These are phyloP conservation scores for Empidonax traillii DNA, from an alignment of 2,113 vertebrate species.

Conservation along the genomic window DNA sequence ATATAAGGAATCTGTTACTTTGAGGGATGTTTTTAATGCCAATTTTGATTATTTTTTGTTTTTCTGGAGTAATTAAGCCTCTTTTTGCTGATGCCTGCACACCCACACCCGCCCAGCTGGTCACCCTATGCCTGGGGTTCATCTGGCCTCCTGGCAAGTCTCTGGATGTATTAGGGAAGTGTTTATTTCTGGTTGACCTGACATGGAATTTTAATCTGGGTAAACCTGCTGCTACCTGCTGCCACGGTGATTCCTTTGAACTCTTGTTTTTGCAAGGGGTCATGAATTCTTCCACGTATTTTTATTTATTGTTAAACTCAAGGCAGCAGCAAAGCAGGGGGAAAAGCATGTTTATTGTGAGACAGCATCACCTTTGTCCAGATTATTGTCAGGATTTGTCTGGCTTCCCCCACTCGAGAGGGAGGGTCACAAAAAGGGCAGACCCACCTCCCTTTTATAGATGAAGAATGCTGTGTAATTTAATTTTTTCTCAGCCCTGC, in stretches of 20 bases:
- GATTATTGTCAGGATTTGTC: background rate
- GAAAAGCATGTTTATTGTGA: background rate
- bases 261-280: background rate
- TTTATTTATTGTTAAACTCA: background rate
- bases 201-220: constrained; percentile 43
- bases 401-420: background rate
- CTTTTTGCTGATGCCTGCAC: background rate
- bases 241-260: constrained; percentile 17
- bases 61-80: background rate
- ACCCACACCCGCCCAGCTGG: background rate
- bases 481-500: background rate
- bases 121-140: background rate
- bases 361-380: background rate
- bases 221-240: constrained; percentile 56
- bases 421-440: constrained; percentile 19
- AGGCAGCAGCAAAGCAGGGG: background rate
- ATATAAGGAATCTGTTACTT: background rate
- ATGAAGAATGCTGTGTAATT: background rate
- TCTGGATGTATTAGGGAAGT: background rate
- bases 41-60: background rate
- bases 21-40: background rate
- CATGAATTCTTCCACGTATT: background rate
- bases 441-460: background rate
- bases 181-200: constrained; percentile 40
- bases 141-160: background rate